These are phyloP conservation scores for Andrena fulva DNA, from an alignment of 2,888 invertebrate species.

Conservation along the genomic window DNA sequence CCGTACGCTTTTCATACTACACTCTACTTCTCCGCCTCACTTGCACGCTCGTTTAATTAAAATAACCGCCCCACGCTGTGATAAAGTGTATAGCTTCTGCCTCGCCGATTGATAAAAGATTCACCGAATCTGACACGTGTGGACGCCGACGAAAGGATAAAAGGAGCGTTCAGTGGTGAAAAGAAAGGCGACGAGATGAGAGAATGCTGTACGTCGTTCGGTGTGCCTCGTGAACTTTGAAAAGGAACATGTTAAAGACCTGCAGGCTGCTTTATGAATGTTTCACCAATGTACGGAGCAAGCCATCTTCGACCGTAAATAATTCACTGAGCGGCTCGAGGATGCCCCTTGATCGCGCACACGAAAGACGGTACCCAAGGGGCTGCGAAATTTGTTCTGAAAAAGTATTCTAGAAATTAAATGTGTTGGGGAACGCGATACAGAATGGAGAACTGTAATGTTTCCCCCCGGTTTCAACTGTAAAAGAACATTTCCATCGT, in stretches of 20 bases:
- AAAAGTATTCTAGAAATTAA: slow-evolving; percentile 22
- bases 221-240: slow-evolving; percentile 22
- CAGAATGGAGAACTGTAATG: background rate
- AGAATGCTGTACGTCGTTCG: background rate
- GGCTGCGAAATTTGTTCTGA: slow-evolving; percentile 14
- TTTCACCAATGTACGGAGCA: slow-evolving; percentile 41
- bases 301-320: slow-evolving; percentile 52
- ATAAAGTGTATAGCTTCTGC: background rate
- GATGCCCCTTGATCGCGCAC: slow-evolving; percentile 23
- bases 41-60: background rate
- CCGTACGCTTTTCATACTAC: background rate
- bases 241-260: slow-evolving; percentile 45
- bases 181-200: slow-evolving; percentile 36
- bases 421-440: slow-evolving; percentile 12
- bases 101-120: slow-evolving; percentile 19
- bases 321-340: slow-evolving; percentile 37
- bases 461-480: background rate
- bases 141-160: background rate
- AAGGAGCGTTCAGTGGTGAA: slow-evolving; percentile 1
- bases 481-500: background rate
- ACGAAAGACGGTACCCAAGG: slow-evolving; percentile 11
- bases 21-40: too few species aligned
- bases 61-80: background rate
- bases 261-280: slow-evolving; percentile 40
- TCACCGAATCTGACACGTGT: slow-evolving; percentile 11